Evolutionary conservation across 92 coral and sea anemone genomes (phyloP), one percentile per base, ranked within the genome.

Genomic region (Actinernus sp.): DNA sequence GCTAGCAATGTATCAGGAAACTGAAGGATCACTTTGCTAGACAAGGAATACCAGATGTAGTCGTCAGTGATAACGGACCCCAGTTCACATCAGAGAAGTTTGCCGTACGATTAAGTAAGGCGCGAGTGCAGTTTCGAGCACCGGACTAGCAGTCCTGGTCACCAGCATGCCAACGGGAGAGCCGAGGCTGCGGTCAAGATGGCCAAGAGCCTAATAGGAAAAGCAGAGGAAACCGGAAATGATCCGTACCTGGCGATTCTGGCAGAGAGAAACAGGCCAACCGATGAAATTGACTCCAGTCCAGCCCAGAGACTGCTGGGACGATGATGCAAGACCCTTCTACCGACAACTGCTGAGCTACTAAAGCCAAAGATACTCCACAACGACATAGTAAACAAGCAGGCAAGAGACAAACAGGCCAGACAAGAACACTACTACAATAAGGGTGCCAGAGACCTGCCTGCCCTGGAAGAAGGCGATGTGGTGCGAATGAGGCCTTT

Each of bases 21-120:
- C 58, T 81, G 34, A 86, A 86, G 64, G 37, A 80, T 22, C 76
- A 86, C 48, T 86, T 86, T 49, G 74, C 80, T 10, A 20, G 92
- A 31, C 27, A 86, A 1, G 69, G 87, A n/a, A n/a, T n/a, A n/a
- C n/a, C n/a, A n/a, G n/a, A n/a, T n/a, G n/a, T n/a, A n/a, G n/a
- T n/a, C n/a, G n/a, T n/a, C n/a, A n/a, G n/a, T n/a, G n/a, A n/a
- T n/a, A n/a, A n/a, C n/a, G n/a, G n/a, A n/a, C n/a, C n/a, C n/a
- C n/a, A n/a, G n/a, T n/a, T n/a, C n/a, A n/a, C n/a, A n/a, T n/a
- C n/a, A n/a, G n/a, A n/a, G 19, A 73, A 72, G 4, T 87, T 87
- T 1, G 63, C 73, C 29, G 47, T 20, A 1, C 47, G 33, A n/a
- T n/a, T n/a, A n/a, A n/a, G n/a, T n/a, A n/a, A n/a, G n/a, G n/a